Evolutionary conservation across 2,888 invertebrate genomes (phyloP).

Genomic region (Cheilosia grossa): DNA sequence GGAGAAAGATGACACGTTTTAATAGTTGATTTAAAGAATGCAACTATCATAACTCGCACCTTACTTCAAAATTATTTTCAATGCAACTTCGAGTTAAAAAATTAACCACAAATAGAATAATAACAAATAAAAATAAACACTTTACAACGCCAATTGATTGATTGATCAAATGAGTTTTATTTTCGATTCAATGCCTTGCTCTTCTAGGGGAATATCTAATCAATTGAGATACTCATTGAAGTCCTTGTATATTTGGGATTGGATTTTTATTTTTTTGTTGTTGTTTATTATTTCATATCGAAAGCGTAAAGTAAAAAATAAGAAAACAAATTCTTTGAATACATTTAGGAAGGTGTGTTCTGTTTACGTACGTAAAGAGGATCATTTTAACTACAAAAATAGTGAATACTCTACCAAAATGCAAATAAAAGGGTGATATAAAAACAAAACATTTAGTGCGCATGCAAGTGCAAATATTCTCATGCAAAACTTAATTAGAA

Average conservation of each 20-base stretch:
- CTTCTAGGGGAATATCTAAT: conserved; percentile 74
- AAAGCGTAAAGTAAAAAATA: conserved; percentile 68
- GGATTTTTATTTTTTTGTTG: conserved; percentile 35
- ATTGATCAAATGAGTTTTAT: conserved; percentile 63
- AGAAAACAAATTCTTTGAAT: conserved; percentile 53
- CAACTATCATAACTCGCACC: neutral
- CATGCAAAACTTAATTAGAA: conserved; percentile 63
- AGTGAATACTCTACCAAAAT: conserved; percentile 19
- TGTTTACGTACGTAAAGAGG: conserved; percentile 13
- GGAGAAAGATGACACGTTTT: neutral
- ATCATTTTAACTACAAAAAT: conserved; percentile 41
- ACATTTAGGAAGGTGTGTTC: conserved; percentile 57
- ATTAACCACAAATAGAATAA: conserved; percentile 8
- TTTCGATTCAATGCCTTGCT: conserved; percentile 61
- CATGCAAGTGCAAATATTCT: conserved; percentile 66
- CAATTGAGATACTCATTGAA: conserved; percentile 84
- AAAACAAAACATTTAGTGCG: conserved; percentile 29
- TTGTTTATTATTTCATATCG: conserved; percentile 61
- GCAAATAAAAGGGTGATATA: conserved; percentile 30
- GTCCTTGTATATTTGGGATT: conserved; percentile 80
- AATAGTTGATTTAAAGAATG: neutral
- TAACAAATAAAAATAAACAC: conserved; percentile 29
- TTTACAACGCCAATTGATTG: conserved; percentile 63
- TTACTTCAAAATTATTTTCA: neutral
- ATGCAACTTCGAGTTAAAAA: conserved; percentile 5